A percentile compares a stretch with the other conserved stretches of the same genome.
Conservation (phyloP, 2,113 vertebrate genomes). For the Thunnus maccoyii region DNA sequence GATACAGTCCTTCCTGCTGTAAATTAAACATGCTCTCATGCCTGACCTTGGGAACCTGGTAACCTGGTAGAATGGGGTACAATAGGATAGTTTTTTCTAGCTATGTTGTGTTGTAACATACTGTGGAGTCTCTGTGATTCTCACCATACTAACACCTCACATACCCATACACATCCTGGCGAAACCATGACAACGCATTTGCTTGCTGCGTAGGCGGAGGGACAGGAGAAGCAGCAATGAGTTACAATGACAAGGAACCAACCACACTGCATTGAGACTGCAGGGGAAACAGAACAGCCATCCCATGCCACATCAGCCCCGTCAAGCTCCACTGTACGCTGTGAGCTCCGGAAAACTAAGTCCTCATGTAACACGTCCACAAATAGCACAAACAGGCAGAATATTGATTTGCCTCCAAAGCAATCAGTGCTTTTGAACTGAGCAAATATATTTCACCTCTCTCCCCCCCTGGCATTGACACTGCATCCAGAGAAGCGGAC, state of each 20-base stretch:
- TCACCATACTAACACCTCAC: constrained; percentile 49
- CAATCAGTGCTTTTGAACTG: constrained; percentile 4
- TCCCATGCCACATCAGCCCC: constrained; percentile 46
- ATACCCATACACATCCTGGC: constrained; percentile 50
- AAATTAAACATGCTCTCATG: constrained; percentile 29
- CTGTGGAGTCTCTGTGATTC: constrained; percentile 16
- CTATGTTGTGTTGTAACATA: neutral
- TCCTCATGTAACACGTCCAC: constrained; percentile 45
- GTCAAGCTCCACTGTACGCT: constrained; percentile 23
- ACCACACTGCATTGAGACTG: constrained; percentile 66
- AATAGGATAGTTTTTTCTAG: neutral
- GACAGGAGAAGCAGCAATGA: constrained; percentile 28
- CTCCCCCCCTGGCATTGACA: constrained; percentile 1
- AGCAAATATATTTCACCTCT: constrained; percentile 28
- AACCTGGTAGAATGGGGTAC: neutral
- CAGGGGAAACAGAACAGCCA: constrained; percentile 45
- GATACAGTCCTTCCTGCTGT: constrained; percentile 9
- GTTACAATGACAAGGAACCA: constrained; percentile 54
- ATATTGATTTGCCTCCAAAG: constrained; percentile 60
- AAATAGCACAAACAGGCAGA: constrained; percentile 45
- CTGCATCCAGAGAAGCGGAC: constrained; percentile 3
- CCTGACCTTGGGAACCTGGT: constrained; percentile 53
- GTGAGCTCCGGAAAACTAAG: constrained; percentile 31
- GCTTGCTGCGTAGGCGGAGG: constrained; percentile 56
- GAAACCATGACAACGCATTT: constrained; percentile 75